Conservation (phyloP, 2,113 vertebrate species). For the Cariama cristata region DNA sequence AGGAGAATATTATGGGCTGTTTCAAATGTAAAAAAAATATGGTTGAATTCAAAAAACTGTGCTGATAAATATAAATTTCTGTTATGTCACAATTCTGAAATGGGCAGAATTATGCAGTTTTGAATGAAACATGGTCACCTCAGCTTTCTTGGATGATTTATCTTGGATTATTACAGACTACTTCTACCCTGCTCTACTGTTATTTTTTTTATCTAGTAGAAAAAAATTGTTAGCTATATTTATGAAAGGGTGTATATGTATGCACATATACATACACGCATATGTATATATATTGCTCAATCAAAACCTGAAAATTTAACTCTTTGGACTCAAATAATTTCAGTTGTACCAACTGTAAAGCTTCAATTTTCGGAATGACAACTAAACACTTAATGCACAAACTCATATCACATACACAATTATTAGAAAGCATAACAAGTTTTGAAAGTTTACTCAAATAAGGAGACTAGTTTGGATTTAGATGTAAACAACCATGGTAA, state of each 20-base stretch:
- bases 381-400: not conserved
- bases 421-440: not conserved
- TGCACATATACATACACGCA: not conserved
- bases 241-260: not conserved
- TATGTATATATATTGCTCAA: not conserved
- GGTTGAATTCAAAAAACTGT: not conserved
- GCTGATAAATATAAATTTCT: constrained; percentile 35
- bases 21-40: constrained; percentile 30
- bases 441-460: not conserved
- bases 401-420: not conserved
- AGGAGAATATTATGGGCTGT: not conserved
- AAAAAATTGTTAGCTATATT: not conserved
- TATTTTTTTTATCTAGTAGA: not conserved
- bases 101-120: constrained; percentile 43
- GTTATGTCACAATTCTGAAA: constrained; percentile 13
- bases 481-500: not conserved
- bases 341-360: not conserved
- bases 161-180: constrained; percentile 13
- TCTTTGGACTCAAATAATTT: not conserved
- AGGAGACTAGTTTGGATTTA: not conserved
- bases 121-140: constrained; percentile 48
- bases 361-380: not conserved
- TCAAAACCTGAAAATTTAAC: not conserved
- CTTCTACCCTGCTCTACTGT: not conserved
- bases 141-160: constrained; percentile 24